Base-by-base conservation (phyloP, 2,113 vertebrate genomes). In the Delphinapterus leucas region DNA sequence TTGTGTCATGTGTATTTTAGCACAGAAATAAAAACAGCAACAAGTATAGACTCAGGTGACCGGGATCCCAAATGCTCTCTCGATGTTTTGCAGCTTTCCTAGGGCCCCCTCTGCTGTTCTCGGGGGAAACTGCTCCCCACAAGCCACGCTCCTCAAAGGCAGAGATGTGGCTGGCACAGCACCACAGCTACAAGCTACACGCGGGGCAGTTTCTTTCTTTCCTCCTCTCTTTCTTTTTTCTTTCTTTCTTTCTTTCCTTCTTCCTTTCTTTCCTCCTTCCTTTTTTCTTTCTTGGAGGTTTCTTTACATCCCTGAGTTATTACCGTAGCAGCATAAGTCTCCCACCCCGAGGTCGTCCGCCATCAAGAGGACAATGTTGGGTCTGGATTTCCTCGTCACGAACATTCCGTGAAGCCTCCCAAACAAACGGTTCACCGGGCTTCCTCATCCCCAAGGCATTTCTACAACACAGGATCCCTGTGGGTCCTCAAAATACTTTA, bases 261-360 rank as follows among this genome's bases (percentile, higher is more conserved):
- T 38, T 38, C 38, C 41, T 44, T 53, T 53, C 13, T 15, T 53
- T 47, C 44, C 25, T 74, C 41, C 38, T 44, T 26, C 71, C 2
- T 9, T 28, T 25, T 44, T 17, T 17, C 5, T 18, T 8, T 9
- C 13, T 12, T 28, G 26, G 15, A 1, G 1, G 63, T 11, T 2
- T 21, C 15, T 55, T 96, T 96, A 99, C 99, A 99, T 99, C 95
- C 99, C 97, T 3, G 99, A 99, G 88, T 97, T 63, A 33, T 99
- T 99, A 10, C 99, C 99, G 2, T 99, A 99, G 97, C 99, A 99
- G 17, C 99, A 98, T 18, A 99, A 3, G 33, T 99, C 99, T 10
- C 99, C 99, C 1, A 99, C 44, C 44, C 44, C 9, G 44, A 47
- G 44, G 44, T 47, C 44, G 44, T 47, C 44, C 44, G 98, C 99